A percentile compares a stretch with the other conserved stretches of the same genome.
Conservation (phyloP, 2,797 vertebrate genomes). For the Glossophaga mutica region DNA sequence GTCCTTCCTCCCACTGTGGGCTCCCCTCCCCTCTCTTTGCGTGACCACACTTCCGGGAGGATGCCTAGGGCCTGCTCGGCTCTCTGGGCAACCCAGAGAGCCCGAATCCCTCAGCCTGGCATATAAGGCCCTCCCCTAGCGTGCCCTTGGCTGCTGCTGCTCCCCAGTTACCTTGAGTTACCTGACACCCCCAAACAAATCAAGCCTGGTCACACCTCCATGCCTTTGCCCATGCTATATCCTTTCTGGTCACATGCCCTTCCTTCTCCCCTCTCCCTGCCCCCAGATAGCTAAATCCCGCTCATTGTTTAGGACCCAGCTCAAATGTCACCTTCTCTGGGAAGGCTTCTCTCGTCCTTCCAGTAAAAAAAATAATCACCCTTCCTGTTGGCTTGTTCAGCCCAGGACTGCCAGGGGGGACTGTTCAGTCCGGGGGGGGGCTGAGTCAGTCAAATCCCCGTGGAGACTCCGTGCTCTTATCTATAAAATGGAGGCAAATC, state of each 20-base stretch:
- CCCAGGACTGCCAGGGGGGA: neutral
- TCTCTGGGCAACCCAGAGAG: neutral
- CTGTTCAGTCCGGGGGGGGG: too few species aligned
- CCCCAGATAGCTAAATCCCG: neutral
- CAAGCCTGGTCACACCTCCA: neutral
- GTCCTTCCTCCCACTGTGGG: neutral
- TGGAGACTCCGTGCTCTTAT: neutral
- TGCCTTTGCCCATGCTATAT: neutral
- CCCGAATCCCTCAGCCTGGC: neutral
- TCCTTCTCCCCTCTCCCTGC: neutral
- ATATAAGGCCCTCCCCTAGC: neutral
- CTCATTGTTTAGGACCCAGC: constrained; percentile 17
- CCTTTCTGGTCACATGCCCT: neutral
- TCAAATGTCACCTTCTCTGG: constrained; percentile 34
- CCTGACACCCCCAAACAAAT: neutral
- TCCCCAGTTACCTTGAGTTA: neutral
- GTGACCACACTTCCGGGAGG: neutral
- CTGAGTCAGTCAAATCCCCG: neutral
- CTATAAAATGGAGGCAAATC: neutral
- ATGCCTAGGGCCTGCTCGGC: neutral
- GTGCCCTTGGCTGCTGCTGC: neutral
- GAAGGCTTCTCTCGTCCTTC: constrained; percentile 16
- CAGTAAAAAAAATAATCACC: constrained; percentile 7
- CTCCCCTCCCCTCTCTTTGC: neutral
- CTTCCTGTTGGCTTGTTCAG: constrained; percentile 16